These are phyloP conservation scores for Poeciliopsis occidentalis DNA, from an alignment of 2,113 vertebrate genomes.

Conservation along the genomic window DNA sequence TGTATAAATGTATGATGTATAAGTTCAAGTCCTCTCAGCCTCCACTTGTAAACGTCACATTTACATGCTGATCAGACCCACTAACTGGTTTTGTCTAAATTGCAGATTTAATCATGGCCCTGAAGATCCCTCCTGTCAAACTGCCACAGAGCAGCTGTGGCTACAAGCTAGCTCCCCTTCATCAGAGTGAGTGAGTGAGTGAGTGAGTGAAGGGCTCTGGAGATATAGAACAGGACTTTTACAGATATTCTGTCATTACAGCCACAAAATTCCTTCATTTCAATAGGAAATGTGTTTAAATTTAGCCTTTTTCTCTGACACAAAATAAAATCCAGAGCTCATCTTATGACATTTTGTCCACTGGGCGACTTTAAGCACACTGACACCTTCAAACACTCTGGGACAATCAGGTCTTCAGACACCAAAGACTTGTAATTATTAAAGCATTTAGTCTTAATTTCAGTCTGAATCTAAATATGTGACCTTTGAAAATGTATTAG, in stretches of 20 bases:
- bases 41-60: not conserved
- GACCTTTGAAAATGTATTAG: conserved; percentile 19
- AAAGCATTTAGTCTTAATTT: conserved; percentile 12
- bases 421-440: conserved; percentile 63
- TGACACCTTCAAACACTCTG: conserved; percentile 19
- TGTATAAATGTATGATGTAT: too few relatives aligned
- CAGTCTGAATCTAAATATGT: conserved; percentile 8
- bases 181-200: too few relatives aligned
- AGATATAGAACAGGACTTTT: too few relatives aligned
- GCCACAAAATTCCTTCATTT: not conserved
- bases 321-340: not conserved
- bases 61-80: not conserved
- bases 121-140: too few relatives aligned
- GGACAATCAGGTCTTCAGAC: conserved; percentile 54
- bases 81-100: not conserved
- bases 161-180: too few relatives aligned
- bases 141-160: too few relatives aligned
- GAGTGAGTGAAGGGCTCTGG: too few relatives aligned
- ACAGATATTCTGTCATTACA: too few relatives aligned
- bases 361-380: conserved; percentile 23
- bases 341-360: not conserved
- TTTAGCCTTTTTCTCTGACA: not conserved
- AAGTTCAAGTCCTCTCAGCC: not conserved
- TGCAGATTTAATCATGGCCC: not conserved
- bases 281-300: not conserved